Percentiles rank a stretch among this genome's conserved stretches.
phyloP scores from a whole-genome alignment of 2,797 vertebrate genomes.

The Sebastes diploproa region DNA sequence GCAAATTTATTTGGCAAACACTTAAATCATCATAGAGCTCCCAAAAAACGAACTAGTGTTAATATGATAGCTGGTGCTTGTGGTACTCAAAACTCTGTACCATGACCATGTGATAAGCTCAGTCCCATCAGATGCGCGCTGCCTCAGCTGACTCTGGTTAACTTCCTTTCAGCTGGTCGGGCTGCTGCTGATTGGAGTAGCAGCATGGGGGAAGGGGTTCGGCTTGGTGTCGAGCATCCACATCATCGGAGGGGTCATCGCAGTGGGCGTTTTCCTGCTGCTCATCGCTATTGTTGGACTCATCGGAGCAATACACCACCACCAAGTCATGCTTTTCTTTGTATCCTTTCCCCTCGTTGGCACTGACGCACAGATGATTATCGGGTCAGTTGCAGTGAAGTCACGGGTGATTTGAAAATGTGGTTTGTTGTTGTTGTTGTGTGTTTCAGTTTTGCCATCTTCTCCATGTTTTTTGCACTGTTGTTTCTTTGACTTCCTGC shows the following conservation, averaged over 20 bases:
- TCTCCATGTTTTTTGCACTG: not conserved
- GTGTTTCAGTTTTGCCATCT: not conserved
- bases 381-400: not conserved
- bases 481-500: slow-evolving; percentile 73
- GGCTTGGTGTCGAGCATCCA: slow-evolving; percentile 92
- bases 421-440: not conserved
- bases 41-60: not conserved
- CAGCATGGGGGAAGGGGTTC: slow-evolving; percentile 93
- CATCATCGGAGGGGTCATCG: slow-evolving; percentile 94
- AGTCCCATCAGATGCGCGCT: not conserved
- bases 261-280: slow-evolving; percentile 92
- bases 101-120: not conserved
- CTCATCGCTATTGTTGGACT: slow-evolving; percentile 92
- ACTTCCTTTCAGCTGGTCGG: slow-evolving; percentile 87
- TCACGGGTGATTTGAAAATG: not conserved
- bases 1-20: not conserved
- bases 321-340: slow-evolving; percentile 97
- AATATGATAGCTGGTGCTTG: not conserved
- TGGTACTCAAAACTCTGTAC: not conserved
- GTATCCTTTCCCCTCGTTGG: slow-evolving; percentile 85
- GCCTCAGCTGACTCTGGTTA: slow-evolving; percentile 32
- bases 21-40: not conserved
- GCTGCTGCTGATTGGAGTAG: slow-evolving; percentile 91
- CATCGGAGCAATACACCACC: slow-evolving; percentile 90
- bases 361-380: not conserved